Conservation (phyloP, 2,888 invertebrate genomes). For the Caenorhabditis panamensis region DNA sequence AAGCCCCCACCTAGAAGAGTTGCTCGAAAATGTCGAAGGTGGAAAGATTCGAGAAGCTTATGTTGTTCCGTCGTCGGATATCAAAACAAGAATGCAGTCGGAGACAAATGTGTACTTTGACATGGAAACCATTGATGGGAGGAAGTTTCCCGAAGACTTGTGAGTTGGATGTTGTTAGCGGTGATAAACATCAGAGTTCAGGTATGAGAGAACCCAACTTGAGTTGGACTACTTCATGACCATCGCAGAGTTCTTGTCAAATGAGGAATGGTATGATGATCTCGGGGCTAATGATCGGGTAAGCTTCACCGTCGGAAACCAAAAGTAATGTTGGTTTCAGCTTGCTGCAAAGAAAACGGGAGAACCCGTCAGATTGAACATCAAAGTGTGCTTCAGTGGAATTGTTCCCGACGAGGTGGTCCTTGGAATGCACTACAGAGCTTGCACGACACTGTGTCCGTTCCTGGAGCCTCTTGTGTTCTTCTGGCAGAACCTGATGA, state of each 20-base stretch:
- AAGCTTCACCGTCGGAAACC: no score
- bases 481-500: slow-evolving; percentile 1
- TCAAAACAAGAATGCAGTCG: neutral
- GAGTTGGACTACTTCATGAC: neutral
- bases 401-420: neutral
- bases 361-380: neutral
- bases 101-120: neutral
- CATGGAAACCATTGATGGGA: neutral
- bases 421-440: neutral
- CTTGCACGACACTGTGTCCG: neutral
- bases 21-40: neutral
- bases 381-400: neutral
- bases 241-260: neutral
- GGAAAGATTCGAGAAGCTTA: neutral
- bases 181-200: neutral
- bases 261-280: neutral
- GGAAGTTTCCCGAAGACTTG: neutral
- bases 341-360: no score
- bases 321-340: no score
- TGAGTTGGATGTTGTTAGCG: neutral
- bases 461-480: neutral
- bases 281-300: neutral
- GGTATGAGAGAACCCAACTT: neutral
- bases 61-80: neutral
- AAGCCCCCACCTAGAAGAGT: no score